Evolutionary conservation across 2,113 vertebrate genomes (phyloP).

Genomic region (Pogonocichla stellata): DNA sequence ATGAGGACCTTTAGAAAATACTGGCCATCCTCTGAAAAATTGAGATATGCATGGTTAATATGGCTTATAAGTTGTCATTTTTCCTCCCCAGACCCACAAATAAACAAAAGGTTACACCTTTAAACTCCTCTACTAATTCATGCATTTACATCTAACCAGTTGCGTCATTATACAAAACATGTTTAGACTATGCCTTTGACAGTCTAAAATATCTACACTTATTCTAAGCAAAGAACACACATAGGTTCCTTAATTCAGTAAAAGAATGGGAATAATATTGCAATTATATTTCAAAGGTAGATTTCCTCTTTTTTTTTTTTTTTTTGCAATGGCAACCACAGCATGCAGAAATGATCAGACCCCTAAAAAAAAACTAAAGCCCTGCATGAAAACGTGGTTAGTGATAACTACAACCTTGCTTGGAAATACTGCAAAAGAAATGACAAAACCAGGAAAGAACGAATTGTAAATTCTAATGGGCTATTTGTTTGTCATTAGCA

Average conservation of each 20-base stretch:
- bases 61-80: constrained; percentile 17
- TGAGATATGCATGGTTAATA: constrained; percentile 76
- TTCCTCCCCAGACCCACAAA: constrained; percentile 49
- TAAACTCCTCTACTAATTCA: background rate
- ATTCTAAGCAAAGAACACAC: constrained; percentile 20
- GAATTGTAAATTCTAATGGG: constrained; percentile 48
- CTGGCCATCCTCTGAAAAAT: constrained; percentile 88
- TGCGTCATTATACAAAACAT: constrained; percentile 39
- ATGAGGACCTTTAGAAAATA: constrained; percentile 93
- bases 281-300: constrained; percentile 51
- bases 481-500: constrained; percentile 69
- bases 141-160: constrained; percentile 38
- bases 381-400: constrained; percentile 37
- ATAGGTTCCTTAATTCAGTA: constrained; percentile 25
- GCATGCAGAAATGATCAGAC: constrained; percentile 40
- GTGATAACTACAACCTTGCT: constrained; percentile 58
- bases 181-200: background rate
- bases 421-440: constrained; percentile 56
- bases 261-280: constrained; percentile 57
- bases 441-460: constrained; percentile 20
- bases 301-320: background rate
- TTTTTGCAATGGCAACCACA: constrained; percentile 8
- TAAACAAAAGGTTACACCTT: constrained; percentile 37
- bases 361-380: constrained; percentile 25
- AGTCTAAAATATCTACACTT: background rate